A percentile compares a stretch with the other conserved stretches of the same genome.
phyloP scores from a whole-genome alignment of 1,140 invertebrate species.

The Zaprionus lachaisei region DNA sequence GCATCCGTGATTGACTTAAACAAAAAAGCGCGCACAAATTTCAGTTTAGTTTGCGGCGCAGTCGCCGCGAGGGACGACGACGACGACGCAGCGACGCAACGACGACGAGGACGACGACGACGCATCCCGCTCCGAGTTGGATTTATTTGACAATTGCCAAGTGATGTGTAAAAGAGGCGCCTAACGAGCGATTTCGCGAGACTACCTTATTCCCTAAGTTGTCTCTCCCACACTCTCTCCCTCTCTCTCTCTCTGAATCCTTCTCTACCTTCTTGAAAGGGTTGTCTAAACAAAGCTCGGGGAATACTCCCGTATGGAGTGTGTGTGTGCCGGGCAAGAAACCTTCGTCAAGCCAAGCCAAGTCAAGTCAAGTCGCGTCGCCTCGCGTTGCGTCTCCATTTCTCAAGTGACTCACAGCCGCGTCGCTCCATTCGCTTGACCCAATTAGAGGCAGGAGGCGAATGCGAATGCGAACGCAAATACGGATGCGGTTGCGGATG shows the following conservation, averaged over 20 bases:
- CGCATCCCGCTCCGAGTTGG: slow-evolving; percentile 44
- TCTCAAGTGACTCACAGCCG: slow-evolving; percentile 60
- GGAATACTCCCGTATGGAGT: slow-evolving; percentile 14
- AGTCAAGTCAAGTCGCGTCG: slow-evolving; percentile 54
- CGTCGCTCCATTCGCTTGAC: slow-evolving; percentile 61
- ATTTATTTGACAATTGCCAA: slow-evolving; percentile 80
- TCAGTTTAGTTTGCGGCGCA: slow-evolving; percentile 81
- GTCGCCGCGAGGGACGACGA: slow-evolving; percentile 74
- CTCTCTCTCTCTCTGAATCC: slow-evolving; percentile 3
- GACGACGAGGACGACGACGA: background rate
- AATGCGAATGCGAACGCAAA: slow-evolving; percentile 24
- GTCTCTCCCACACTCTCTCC: background rate
- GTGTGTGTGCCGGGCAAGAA: slow-evolving; percentile 33
- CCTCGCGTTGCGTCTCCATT: slow-evolving; percentile 53
- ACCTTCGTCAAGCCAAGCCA: slow-evolving; percentile 69
- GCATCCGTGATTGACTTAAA: slow-evolving; percentile 82
- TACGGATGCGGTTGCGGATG: slow-evolving; percentile 24
- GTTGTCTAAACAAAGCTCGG: slow-evolving; percentile 51
- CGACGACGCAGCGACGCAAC: slow-evolving; percentile 24
- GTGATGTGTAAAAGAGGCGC: slow-evolving; percentile 78
- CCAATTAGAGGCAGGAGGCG: slow-evolving; percentile 65
- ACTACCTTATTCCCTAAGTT: background rate
- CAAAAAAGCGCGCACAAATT: slow-evolving; percentile 77
- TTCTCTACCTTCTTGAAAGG: slow-evolving; percentile 14
- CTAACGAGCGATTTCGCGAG: slow-evolving; percentile 62